These are phyloP conservation scores for Apantesis nais DNA, from an alignment of 2,888 invertebrate species.

Conservation along the genomic window DNA sequence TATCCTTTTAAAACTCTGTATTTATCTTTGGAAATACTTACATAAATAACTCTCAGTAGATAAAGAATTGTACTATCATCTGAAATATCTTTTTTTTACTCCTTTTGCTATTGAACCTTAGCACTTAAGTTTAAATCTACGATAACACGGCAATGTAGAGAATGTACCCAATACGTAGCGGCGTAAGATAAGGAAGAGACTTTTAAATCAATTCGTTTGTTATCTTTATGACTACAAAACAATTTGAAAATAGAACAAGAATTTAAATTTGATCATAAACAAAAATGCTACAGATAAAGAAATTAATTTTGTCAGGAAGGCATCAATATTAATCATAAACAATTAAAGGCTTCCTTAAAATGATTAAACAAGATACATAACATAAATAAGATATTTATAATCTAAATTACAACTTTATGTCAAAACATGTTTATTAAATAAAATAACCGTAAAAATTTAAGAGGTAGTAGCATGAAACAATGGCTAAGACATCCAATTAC, in stretches of 20 bases:
- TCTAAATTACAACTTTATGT: neutral
- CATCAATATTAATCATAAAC: neutral
- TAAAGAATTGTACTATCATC: neutral
- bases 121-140: constrained; percentile 3
- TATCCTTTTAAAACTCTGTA: neutral
- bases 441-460: neutral
- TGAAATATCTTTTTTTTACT: neutral
- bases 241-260: neutral
- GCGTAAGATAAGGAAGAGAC: neutral
- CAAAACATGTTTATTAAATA: neutral
- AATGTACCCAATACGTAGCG: neutral
- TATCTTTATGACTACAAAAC: neutral
- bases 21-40: neutral
- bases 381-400: too few species aligned
- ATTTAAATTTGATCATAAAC: too few species aligned
- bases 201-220: constrained; percentile 1
- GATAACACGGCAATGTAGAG: neutral
- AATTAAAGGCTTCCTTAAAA: neutral
- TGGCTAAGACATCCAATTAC: too few species aligned
- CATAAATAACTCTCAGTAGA: neutral
- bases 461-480: too few species aligned
- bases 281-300: neutral
- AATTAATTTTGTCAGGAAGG: neutral
- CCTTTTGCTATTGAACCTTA: neutral
- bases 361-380: too few species aligned